Percentiles rank a stretch among this genome's conserved stretches.
Conservation (phyloP, 2,888 invertebrate genomes). For the Synanthedon myopaeformis region DNA sequence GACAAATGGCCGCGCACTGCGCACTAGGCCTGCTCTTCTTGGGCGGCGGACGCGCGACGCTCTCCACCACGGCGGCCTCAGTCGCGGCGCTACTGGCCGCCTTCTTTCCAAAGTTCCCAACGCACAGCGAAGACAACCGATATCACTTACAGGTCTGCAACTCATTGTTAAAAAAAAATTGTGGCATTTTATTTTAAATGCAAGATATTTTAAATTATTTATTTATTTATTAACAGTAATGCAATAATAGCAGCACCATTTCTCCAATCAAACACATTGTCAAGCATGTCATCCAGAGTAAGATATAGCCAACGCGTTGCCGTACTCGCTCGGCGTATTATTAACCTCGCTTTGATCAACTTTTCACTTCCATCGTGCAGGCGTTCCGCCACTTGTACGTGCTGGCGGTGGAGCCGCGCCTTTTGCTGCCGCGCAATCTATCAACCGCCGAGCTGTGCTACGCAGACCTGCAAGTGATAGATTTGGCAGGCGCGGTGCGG, state of each 20-base stretch:
- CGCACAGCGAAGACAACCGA: constrained; percentile 96
- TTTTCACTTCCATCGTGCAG: no score
- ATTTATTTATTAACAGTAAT: no score
- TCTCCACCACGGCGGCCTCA: constrained; percentile 84
- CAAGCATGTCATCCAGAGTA: no score
- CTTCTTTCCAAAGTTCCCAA: constrained; percentile 97
- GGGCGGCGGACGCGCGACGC: constrained; percentile 90
- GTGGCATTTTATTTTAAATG: no score
- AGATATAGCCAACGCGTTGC: no score
- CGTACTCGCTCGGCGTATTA: no score
- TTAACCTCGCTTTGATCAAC: no score
- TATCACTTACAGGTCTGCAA: constrained; percentile 23
- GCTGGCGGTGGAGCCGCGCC: constrained; percentile 89
- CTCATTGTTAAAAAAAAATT: no score
- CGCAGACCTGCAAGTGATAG: constrained; percentile 75
- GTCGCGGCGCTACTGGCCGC: constrained; percentile 93
- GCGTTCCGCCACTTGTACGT: constrained; percentile 97
- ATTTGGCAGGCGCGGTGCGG: constrained; percentile 57
- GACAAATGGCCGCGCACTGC: constrained; percentile 93
- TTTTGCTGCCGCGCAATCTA: constrained; percentile 89
- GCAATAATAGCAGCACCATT: no score
- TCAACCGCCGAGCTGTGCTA: constrained; percentile 84
- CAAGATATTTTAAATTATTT: no score
- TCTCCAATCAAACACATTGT: no score
- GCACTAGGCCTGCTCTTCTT: constrained; percentile 92